Base-by-base conservation (phyloP, 2,888 invertebrate species). In the Corbicula japonica region DNA sequence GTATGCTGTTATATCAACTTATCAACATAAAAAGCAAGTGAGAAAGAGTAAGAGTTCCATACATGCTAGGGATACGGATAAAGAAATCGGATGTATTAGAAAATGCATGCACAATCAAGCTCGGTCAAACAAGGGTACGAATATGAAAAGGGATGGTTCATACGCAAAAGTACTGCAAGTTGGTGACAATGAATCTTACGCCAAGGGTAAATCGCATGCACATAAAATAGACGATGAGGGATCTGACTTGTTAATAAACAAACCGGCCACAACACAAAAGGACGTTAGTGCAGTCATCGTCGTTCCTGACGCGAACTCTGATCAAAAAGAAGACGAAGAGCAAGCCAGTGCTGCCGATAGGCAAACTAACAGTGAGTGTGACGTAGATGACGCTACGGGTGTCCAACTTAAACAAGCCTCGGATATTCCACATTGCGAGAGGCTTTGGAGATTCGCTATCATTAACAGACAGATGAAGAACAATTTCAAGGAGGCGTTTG, bases 401-500 rank as follows among this genome's bases (percentile, higher is more conserved):
- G 73, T 78, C 6, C 73, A 50, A 18, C 62, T 83, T 0, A 79
- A 66, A n/a, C n/a, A n/a, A 30, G 68, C 76, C 23, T 18, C 56
- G 0, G 65, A 71, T 30, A 68, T 80, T 1, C 83, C 83, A n/a
- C 52, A 58, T 0, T 83, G 76, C 0, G 79, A 83, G 41, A 61
- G 80, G 23, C 61, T 83, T 10, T 83, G 83, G 83, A 35, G 83
- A 35, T 83, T 70, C 46, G 83, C 83, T 1, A 77, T 83, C 30
- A 68, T 58, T 30, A 80, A 83, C 41, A 69, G 76, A 10, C 70
- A 76, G 46, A 32, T 69, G 8, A 63, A 65, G 35, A 28, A 50
- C 1, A 26, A 8, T 23, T 48, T 15, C 3, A 35, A 52, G 18
- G 5, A 44, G 1, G 34, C 15, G 2, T 21, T 18, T 18, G 18